Percentiles rank a stretch among this genome's conserved stretches.
Evolutionary conservation across 2,888 invertebrate species (phyloP).

Genomic region (Synanthedon vespiformis): DNA sequence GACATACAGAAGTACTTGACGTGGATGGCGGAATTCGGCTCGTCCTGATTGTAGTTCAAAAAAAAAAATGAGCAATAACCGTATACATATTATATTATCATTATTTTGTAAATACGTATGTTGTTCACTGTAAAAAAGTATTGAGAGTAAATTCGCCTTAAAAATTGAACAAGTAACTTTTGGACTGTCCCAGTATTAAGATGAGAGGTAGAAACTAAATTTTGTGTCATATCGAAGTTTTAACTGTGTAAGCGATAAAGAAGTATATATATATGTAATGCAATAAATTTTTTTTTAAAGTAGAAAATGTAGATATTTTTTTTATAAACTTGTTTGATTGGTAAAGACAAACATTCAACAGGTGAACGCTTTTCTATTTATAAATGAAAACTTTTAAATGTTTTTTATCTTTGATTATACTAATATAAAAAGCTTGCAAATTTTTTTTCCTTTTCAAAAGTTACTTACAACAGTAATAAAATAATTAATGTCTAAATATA

Average conservation of each 20-base stretch:
- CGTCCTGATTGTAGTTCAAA: constrained; percentile 74
- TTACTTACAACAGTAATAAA: too few species aligned
- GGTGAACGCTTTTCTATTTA: too few species aligned
- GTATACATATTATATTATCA: too few species aligned
- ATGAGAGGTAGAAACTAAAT: constrained; percentile 25
- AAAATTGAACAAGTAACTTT: constrained; percentile 22
- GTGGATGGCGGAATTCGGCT: constrained; percentile 98
- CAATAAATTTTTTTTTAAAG: neutral
- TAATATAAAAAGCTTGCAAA: too few species aligned
- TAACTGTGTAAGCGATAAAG: constrained; percentile 5
- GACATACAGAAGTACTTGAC: constrained; percentile 95
- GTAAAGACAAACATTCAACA: too few species aligned
- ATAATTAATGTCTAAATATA: too few species aligned
- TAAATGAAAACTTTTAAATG: too few species aligned
- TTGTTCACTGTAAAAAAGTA: neutral
- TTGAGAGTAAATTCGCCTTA: constrained; percentile 6
- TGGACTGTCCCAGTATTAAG: constrained; percentile 59
- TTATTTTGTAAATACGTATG: constrained; percentile 1
- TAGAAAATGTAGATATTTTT: too few species aligned
- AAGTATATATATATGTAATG: neutral
- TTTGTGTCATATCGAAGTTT: constrained; percentile 40
- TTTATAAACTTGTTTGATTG: too few species aligned
- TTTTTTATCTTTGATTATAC: too few species aligned
- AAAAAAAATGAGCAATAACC: constrained; percentile 1
- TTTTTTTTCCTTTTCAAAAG: too few species aligned